Base-by-base conservation (phyloP, 1,140 invertebrate species). In the Aphidius gifuensis region DNA sequence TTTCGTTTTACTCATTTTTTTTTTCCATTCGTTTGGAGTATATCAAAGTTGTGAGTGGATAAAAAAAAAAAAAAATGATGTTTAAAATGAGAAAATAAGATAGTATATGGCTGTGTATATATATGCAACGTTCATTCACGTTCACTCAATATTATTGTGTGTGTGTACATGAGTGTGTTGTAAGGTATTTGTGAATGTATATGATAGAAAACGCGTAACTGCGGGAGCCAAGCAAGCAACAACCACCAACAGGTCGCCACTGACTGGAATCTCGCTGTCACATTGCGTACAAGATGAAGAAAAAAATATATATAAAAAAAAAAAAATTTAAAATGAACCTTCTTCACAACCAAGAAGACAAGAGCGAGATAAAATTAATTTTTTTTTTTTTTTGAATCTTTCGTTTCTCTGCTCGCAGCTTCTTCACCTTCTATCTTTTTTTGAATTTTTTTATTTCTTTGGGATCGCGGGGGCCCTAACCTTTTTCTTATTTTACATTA, bases 161-260 rank as follows among this genome's bases (percentile, higher is more conserved):
- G 47, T 60, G 57, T 39, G 58, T 63, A 64, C 65, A 66, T 66
- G 63, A 23, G 23, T 23, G 23, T 23, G 23, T n/a, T n/a, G n/a
- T n/a, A n/a, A n/a, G n/a, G n/a, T n/a, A n/a, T 23, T 23, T 23
- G 23, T 23, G 23, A 23, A 23, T 23, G 3, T 23, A 23, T 23
- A 23, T 64, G 67, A 64, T 66, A 61, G 68, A 66, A 68, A 66
- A 45, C 71, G 74, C 74, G 74, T 74, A 76, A 76, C 66, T 68
- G 71, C 74, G 73, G 74, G 67, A 74, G 74, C 72, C 66, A 39
- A 42, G 55, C 61, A 51, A 58, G 53, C 56, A 71, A 69, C 68
- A 69, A 69, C 67, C 54, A 71, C 71, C 74, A 76, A 74, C 73
- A 74, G 71, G 74, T 74, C 73, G 71, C 71, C 68, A 68, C 69